Evolutionary conservation across 2,797 vertebrate species (phyloP), one percentile per base, ranked within the genome.

Genomic region (Psittacula echo): DNA sequence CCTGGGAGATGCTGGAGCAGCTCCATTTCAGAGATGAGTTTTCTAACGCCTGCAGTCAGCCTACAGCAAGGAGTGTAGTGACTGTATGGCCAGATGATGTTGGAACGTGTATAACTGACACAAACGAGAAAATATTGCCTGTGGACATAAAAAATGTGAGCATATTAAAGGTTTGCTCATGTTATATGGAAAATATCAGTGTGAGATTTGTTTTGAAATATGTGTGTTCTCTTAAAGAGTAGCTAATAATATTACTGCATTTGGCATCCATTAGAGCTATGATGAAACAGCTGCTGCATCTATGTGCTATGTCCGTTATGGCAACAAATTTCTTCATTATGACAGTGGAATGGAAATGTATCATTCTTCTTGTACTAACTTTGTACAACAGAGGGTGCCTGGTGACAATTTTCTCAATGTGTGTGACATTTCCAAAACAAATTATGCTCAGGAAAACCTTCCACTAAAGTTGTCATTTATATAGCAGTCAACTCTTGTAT

Each of bases 341-440:
- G 97, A 98, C 97, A 97, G 97, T 96, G 96, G 92, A 97, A 97
- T 97, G 96, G 94, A 97, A 97, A 97, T 95, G 93, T 75, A 96
- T 97, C 97, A 74, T 96, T 97, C 96, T 97, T 97, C 93, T 94
- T 88, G 62, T 84, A 82, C 96, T 96, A 90, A 96, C 96, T 97
- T 97, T 76, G 81, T 96, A 92, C 97, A 97, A 98, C 97, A 98
- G 96, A 97, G 97, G 95, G 95, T 95, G 90, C 85, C 27, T 98
- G 96, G 95, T 98, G 97, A 96, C 97, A 96, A 83, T 96, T 96
- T 96, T 94, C 82, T 95, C 93, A 94, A 94, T 96, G 89, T 95
- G 91, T 93, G 94, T 96, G 90, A 96, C 96, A 94, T 96, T 96
- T 97, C 93, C 76, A 94, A 94, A 97, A 94, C 92, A 95, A 95